These are phyloP conservation scores for Hirtodrosophila alboralis DNA, from an alignment of 2,888 invertebrate genomes.

Conservation along the genomic window DNA sequence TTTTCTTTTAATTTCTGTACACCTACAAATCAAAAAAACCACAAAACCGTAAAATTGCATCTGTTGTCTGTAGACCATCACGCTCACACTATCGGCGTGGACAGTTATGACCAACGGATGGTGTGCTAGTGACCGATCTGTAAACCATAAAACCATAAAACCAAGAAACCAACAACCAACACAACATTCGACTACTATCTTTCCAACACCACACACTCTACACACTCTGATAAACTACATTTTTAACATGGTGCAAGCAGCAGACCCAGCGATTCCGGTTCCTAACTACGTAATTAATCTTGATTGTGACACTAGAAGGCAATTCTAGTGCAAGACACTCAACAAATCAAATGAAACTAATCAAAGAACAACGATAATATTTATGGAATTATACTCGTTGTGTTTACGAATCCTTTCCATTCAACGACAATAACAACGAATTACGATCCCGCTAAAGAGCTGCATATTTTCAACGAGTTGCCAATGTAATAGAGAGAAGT, in stretches of 20 bases:
- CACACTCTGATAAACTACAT: constrained; percentile 24
- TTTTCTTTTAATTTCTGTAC: constrained; percentile 73
- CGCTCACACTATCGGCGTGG: constrained; percentile 83
- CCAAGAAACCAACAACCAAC: too few relatives aligned
- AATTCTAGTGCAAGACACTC: constrained; percentile 51
- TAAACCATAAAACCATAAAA: constrained; percentile 58
- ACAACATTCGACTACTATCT: constrained; percentile 46
- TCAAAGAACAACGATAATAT: constrained; percentile 45
- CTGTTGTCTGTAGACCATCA: constrained; percentile 80
- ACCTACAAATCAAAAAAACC: constrained; percentile 38
- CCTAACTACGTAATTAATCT: constrained; percentile 55
- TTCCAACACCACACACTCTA: constrained; percentile 48
- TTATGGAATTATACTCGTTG: constrained; percentile 39
- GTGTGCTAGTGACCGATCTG: constrained; percentile 83
- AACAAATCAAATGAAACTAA: constrained; percentile 15
- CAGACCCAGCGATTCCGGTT: constrained; percentile 43
- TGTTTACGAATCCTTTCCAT: constrained; percentile 41
- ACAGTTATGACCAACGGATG: constrained; percentile 83
- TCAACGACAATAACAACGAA: constrained; percentile 58
- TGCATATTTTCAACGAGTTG: constrained; percentile 46
- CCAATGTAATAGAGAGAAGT: constrained; percentile 62
- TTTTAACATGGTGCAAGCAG: constrained; percentile 57
- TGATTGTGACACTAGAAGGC: constrained; percentile 64
- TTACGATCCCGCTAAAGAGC: constrained; percentile 25
- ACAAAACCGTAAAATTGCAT: constrained; percentile 22